Evolutionary conservation across 1,140 invertebrate species (phyloP).

Genomic region (Hylyphantes graminicola): DNA sequence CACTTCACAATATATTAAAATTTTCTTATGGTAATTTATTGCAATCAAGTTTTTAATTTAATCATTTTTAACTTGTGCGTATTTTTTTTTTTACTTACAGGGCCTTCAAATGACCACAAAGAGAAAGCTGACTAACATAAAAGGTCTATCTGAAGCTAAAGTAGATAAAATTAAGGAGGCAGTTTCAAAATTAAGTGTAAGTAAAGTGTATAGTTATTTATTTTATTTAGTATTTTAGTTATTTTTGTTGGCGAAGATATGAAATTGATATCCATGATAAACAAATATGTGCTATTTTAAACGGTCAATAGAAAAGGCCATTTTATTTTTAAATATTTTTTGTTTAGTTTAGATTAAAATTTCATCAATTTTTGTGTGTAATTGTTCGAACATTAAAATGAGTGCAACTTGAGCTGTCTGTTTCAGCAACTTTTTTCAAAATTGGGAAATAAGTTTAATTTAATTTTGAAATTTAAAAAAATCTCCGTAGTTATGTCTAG

Average conservation of each 20-base stretch:
- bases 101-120: slow-evolving; percentile 84
- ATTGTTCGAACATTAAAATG: no score
- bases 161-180: slow-evolving; percentile 88
- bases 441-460: no score
- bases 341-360: no score
- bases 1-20: neutral
- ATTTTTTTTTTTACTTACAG: slow-evolving; percentile 55
- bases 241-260: neutral
- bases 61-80: neutral
- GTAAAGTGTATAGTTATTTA: neutral
- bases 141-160: slow-evolving; percentile 83
- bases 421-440: no score
- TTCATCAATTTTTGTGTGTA: no score
- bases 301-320: no score
- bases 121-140: slow-evolving; percentile 79
- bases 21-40: neutral
- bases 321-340: no score
- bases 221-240: neutral
- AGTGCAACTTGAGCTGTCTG: no score
- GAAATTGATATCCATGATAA: no score
- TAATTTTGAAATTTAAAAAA: no score
- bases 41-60: slow-evolving; percentile 1
- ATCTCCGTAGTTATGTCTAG: no score
- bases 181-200: slow-evolving; percentile 65
- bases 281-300: no score